Evolutionary conservation across 2,888 invertebrate genomes (phyloP).

Genomic region (Nudaria mundana): DNA sequence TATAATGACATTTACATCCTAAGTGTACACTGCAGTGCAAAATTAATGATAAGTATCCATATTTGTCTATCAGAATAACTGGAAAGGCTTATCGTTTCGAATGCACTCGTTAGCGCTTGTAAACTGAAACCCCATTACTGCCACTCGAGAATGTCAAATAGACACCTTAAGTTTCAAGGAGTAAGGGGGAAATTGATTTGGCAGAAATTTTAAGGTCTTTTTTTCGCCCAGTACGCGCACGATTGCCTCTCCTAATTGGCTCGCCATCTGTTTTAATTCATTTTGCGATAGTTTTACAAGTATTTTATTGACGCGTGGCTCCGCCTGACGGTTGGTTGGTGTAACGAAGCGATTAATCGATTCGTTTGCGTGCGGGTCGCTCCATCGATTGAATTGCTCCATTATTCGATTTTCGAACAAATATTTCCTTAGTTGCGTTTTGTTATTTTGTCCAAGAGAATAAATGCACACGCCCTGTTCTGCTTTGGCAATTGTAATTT

Average conservation of each 20-base stretch:
- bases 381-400: conserved; percentile 59
- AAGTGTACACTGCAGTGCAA: conserved; percentile 60
- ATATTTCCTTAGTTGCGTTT: conserved; percentile 47
- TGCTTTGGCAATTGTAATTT: conserved; percentile 8
- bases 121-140: conserved; percentile 72
- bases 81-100: conserved; percentile 68
- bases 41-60: conserved; percentile 77
- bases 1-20: conserved; percentile 59
- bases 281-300: conserved; percentile 81
- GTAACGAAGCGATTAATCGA: conserved; percentile 77
- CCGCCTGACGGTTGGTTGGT: conserved; percentile 67
- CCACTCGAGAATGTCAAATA: conserved; percentile 35
- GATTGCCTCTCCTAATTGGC: conserved; percentile 80
- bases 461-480: conserved; percentile 18
- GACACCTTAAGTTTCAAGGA: conserved; percentile 39
- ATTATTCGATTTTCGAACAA: conserved; percentile 55
- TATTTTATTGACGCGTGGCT: conserved; percentile 79
- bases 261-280: conserved; percentile 80
- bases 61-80: conserved; percentile 78
- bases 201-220: conserved; percentile 53
- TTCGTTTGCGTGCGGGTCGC: conserved; percentile 71
- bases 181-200: conserved; percentile 46
- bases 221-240: conserved; percentile 75
- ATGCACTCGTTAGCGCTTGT: conserved; percentile 74
- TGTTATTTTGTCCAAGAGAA: conserved; percentile 35